These are phyloP conservation scores for Gymnocypris eckloni DNA, from an alignment of 2,797 vertebrate genomes.

Conservation along the genomic window DNA sequence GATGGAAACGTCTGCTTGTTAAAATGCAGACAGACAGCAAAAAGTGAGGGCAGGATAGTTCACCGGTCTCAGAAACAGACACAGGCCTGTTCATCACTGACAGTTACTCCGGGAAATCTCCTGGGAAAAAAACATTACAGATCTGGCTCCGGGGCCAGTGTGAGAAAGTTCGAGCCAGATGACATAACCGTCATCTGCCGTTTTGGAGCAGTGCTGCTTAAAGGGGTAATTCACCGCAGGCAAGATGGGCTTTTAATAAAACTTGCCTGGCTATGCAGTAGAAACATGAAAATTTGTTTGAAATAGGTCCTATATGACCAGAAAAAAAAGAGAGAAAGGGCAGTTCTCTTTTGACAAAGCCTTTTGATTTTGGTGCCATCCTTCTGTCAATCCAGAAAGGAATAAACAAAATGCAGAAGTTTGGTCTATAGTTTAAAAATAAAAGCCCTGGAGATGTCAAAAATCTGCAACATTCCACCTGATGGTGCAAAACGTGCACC, in stretches of 20 bases:
- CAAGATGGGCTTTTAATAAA: background rate
- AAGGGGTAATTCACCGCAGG: background rate
- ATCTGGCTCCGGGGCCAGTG: conserved; percentile 9
- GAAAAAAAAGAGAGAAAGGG: too few relatives aligned
- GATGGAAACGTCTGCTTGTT: conserved; percentile 60
- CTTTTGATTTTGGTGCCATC: background rate
- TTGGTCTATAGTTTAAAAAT: background rate
- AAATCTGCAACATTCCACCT: background rate
- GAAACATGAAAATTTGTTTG: background rate
- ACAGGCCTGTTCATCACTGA: conserved; percentile 35
- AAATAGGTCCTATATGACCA: background rate
- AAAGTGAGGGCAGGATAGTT: conserved; percentile 33
- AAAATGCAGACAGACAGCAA: conserved; percentile 38
- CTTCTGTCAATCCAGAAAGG: background rate
- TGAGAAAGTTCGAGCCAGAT: conserved; percentile 4
- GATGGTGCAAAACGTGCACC: background rate
- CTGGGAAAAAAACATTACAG: conserved; percentile 14
- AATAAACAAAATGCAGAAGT: background rate
- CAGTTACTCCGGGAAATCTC: background rate
- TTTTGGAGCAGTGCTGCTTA: background rate
- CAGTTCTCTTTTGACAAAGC: background rate
- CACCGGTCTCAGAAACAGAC: conserved; percentile 32
- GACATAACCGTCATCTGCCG: background rate
- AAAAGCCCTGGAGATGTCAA: background rate
- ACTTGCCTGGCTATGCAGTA: background rate